phyloP scores from a whole-genome alignment of 30 jellyfish, hydroid and myxozoan genomes.

The Chrysaora quinquecirrha region DNA sequence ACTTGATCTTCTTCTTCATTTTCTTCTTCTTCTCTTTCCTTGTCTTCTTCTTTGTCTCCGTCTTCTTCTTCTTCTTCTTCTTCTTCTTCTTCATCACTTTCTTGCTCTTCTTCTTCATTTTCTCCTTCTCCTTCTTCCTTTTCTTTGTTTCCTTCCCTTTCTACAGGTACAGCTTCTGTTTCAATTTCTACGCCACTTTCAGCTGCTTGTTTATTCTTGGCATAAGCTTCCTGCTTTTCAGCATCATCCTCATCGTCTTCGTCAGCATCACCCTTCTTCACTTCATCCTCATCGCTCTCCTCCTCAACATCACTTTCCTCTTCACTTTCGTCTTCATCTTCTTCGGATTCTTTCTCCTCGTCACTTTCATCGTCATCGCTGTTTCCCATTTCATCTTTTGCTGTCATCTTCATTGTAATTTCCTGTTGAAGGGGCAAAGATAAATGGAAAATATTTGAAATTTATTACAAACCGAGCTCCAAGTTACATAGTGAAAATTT shows the following conservation, averaged over 20 bases:
- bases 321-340: constrained; percentile 9
- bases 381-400: not conserved
- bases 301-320: constrained; percentile 50
- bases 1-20: too few relatives aligned
- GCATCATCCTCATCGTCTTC: constrained; percentile 16
- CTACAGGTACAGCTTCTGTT: too few relatives aligned
- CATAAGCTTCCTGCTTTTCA: not conserved
- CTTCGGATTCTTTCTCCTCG: constrained; percentile 48
- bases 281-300: constrained; percentile 32
- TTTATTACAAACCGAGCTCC: not conserved
- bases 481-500: too few relatives aligned
- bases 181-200: too few relatives aligned
- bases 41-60: too few relatives aligned
- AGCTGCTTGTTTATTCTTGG: not conserved
- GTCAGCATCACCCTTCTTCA: not conserved
- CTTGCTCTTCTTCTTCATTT: too few relatives aligned
- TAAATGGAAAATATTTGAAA: not conserved
- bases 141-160: too few relatives aligned
- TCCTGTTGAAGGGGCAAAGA: constrained; percentile 39
- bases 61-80: too few relatives aligned
- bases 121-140: too few relatives aligned
- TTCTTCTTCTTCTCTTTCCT: too few relatives aligned
- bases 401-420: constrained; percentile 75
- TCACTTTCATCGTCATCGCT: constrained; percentile 36
- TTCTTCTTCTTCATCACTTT: too few relatives aligned